Base-by-base conservation (phyloP, 2,113 vertebrate genomes). In the Platichthys stellatus region DNA sequence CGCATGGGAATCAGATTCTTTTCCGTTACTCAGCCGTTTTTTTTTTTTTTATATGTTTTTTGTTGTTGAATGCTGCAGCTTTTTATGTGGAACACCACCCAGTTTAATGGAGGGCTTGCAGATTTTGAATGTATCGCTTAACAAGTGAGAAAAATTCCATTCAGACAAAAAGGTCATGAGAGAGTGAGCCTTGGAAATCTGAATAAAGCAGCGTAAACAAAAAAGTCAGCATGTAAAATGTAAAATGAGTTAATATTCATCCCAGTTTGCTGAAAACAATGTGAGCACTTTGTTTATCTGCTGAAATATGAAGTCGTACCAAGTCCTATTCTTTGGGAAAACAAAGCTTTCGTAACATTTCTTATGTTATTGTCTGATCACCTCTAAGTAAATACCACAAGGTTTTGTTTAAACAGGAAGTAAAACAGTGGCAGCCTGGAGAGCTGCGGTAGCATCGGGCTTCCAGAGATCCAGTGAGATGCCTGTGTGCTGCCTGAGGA, bases 11-110 rank as follows among this genome's bases (percentile, higher is more conserved):
- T 85, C 72, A 49, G 24, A 63, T 71, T 60, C 9, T 82, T 87
- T 86, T 85, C 86, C 83, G 13, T 78, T 60, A 63, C 67, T 71
- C 47, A 74, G 38, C 60, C 69, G 71, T 69, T 83, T 43, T 35
- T 78, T 86, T 78, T 73, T 7, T 1, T 31, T 31, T 31, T 31
- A 87, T 81, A 81, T 65, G 77, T 83, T 83, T 78, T 84, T 31
- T 6, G 78, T 74, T 74, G 78, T 31, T 73, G 63, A 77, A 80
- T 24, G 73, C 84, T 82, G 72, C 73, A 64, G 81, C 64, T 90
- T 94, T 94, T 93, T 43, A 93, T 92, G 75, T 66, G 92, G 68
- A 53, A 83, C 79, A 72, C 92, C 94, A 93, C 92, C 93, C 92
- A 86, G 63, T 85, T 88, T 91, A 92, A 93, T 94, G 84, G 84